Conservation (phyloP, 2,113 vertebrate genomes). For the Apeltes quadracus region DNA sequence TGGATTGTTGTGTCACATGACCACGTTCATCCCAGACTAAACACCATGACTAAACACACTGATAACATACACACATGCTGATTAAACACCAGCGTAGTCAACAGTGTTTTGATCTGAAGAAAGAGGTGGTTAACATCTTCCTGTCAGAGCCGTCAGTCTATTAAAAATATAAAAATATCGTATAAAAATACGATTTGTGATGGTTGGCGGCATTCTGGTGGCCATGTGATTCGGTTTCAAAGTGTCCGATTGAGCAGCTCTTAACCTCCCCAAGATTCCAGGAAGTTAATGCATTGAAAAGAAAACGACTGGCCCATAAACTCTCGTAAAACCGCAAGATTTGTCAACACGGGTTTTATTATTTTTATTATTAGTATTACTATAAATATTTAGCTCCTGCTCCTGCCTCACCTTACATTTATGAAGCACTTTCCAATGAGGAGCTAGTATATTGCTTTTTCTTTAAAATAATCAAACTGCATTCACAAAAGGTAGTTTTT, state of each 20-base stretch:
- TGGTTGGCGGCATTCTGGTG: not conserved
- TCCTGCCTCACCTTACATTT: too few species aligned
- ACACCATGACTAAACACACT: conserved; percentile 5
- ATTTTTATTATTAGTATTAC: too few species aligned
- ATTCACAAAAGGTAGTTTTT: not conserved
- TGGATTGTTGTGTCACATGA: conserved; percentile 8
- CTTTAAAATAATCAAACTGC: not conserved
- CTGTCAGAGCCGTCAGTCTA: not conserved
- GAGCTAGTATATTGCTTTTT: too few species aligned
- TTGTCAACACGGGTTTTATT: not conserved
- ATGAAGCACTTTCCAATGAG: not conserved
- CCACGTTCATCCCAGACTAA: not conserved
- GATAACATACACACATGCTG: not conserved
- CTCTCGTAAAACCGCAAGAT: not conserved
- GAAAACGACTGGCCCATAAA: not conserved
- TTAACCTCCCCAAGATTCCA: not conserved
- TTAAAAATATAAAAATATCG: too few species aligned
- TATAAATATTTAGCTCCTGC: too few species aligned
- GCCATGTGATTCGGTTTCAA: not conserved
- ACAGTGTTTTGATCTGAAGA: not conserved
- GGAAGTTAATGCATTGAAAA: not conserved
- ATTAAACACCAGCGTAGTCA: conserved; percentile 5
- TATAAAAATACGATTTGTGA: not conserved
- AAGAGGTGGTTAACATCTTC: not conserved
- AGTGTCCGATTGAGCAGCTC: not conserved